These are phyloP conservation scores for Cistogaster globosa DNA, from an alignment of 2,888 invertebrate species.

Conservation along the genomic window DNA sequence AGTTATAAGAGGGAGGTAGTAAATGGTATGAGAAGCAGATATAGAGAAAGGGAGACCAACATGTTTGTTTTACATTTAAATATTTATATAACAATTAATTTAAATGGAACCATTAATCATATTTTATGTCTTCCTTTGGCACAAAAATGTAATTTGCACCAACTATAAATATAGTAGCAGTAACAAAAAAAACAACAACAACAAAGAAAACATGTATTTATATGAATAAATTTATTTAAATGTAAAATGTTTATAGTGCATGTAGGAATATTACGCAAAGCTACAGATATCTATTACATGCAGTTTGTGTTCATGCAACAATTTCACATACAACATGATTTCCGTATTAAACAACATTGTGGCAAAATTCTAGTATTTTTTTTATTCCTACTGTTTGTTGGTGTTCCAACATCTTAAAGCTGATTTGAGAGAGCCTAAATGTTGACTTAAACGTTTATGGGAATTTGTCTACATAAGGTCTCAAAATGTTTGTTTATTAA, in stretches of 20 bases:
- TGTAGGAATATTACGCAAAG: background rate
- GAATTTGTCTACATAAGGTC: constrained; percentile 55
- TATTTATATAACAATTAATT: constrained; percentile 72
- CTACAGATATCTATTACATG: constrained; percentile 18
- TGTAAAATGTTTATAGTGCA: too few relatives aligned
- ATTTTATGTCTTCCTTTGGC: constrained; percentile 70
- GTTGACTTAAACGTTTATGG: constrained; percentile 40
- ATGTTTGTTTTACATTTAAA: constrained; percentile 60
- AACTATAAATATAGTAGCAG: constrained; percentile 34
- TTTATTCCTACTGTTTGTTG: constrained; percentile 9
- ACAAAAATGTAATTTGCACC: constrained; percentile 69
- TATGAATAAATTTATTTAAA: background rate
- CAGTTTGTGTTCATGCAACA: constrained; percentile 33
- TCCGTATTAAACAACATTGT: constrained; percentile 66
- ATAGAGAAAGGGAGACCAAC: constrained; percentile 5
- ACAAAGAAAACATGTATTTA: background rate
- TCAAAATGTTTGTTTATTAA: constrained; percentile 50
- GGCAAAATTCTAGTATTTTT: constrained; percentile 30
- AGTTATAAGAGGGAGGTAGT: background rate
- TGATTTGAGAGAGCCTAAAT: constrained; percentile 14
- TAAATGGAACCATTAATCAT: constrained; percentile 71
- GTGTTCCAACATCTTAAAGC: constrained; percentile 27
- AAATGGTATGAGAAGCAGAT: background rate
- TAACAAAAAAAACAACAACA: constrained; percentile 19
- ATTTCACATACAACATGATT: constrained; percentile 54